Evolutionary conservation across 2,888 invertebrate genomes (phyloP).

Genomic region (Noctua comes): DNA sequence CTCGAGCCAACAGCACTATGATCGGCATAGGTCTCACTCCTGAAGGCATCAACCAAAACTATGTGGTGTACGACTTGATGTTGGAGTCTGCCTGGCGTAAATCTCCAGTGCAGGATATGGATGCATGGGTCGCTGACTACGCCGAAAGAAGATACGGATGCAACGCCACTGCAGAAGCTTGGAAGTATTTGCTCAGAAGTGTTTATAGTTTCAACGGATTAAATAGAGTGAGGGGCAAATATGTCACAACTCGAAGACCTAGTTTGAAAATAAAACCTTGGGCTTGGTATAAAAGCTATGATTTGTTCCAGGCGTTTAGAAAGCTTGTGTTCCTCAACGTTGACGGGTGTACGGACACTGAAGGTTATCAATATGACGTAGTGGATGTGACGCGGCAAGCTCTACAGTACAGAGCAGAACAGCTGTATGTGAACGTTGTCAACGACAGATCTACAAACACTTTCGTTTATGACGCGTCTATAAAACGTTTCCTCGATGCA

Average conservation of each 20-base stretch:
- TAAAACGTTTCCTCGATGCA: conserved; percentile 77
- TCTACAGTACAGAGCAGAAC: conserved; percentile 93
- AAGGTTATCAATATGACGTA: conserved; percentile 93
- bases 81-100: conserved; percentile 94
- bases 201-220: conserved; percentile 93
- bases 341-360: conserved; percentile 64
- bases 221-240: conserved; percentile 93
- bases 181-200: conserved; percentile 92
- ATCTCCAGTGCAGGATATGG: conserved; percentile 90
- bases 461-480: conserved; percentile 78
- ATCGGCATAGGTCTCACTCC: conserved; percentile 97
- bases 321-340: conserved; percentile 77
- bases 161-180: conserved; percentile 90
- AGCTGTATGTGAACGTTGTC: conserved; percentile 91
- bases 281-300: conserved; percentile 93
- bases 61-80: conserved; percentile 97
- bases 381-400: conserved; percentile 96
- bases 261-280: conserved; percentile 92
- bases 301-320: conserved; percentile 90
- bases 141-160: conserved; percentile 94
- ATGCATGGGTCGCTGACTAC: conserved; percentile 92
- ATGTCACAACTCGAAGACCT: conserved; percentile 92
- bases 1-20: conserved; percentile 93
- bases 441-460: conserved; percentile 72
- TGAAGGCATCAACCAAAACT: conserved; percentile 99